phyloP scores from a whole-genome alignment of 2,797 vertebrate genomes.

The Thripadectes ignobilis region DNA sequence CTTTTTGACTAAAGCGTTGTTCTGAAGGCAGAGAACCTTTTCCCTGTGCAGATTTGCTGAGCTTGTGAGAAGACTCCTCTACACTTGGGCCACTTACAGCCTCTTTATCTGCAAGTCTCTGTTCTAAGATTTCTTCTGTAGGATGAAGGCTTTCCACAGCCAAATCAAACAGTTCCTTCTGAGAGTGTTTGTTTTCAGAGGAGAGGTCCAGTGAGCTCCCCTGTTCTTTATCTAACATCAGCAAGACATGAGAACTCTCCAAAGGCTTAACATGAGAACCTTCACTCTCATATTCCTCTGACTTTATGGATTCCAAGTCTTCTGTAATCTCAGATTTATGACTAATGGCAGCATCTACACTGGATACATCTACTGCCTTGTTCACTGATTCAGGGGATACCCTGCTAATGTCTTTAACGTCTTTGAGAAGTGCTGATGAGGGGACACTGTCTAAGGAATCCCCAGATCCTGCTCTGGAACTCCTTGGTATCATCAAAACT shows the following conservation, averaged over 20 bases:
- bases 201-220: slow-evolving; percentile 38
- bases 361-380: slow-evolving; percentile 45
- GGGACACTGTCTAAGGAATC: slow-evolving; percentile 60
- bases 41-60: slow-evolving; percentile 46
- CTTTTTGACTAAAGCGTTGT: slow-evolving; percentile 37
- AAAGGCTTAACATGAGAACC: slow-evolving; percentile 32
- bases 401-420: slow-evolving; percentile 28
- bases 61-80: slow-evolving; percentile 8
- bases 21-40: slow-evolving; percentile 54
- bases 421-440: slow-evolving; percentile 56
- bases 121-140: slow-evolving; percentile 34
- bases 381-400: slow-evolving; percentile 8
- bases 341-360: slow-evolving; percentile 56
- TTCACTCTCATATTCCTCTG: slow-evolving; percentile 58
- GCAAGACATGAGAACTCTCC: slow-evolving; percentile 73
- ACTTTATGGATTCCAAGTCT: slow-evolving; percentile 73
- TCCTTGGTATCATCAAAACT: slow-evolving; percentile 69
- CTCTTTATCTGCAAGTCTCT: slow-evolving; percentile 31
- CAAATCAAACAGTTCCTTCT: background rate
- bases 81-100: background rate
- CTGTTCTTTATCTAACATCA: slow-evolving; percentile 72
- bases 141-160: slow-evolving; percentile 18
- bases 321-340: slow-evolving; percentile 79
- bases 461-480: slow-evolving; percentile 71
- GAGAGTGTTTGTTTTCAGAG: slow-evolving; percentile 1